A percentile compares a stretch with the other conserved stretches of the same genome.
Conservation (phyloP, 2,113 vertebrate species). For the Oxyura jamaicensis region DNA sequence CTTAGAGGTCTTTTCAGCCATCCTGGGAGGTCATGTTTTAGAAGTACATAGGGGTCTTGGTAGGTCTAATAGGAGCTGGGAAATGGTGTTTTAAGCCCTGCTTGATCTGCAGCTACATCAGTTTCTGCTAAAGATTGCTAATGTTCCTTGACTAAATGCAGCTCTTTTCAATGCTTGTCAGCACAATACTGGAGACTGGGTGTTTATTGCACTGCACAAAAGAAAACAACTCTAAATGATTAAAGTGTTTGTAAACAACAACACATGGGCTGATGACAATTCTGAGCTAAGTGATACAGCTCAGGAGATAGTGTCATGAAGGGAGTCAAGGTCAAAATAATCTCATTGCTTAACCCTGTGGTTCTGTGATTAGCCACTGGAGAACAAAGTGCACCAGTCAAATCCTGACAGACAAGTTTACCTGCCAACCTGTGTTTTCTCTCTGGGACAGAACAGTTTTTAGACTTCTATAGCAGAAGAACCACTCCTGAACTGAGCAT, state of each 20-base stretch:
- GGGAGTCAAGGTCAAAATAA: background rate
- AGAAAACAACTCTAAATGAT: background rate
- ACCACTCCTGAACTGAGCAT: background rate
- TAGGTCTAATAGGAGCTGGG: background rate
- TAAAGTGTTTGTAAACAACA: background rate
- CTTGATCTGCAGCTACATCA: background rate
- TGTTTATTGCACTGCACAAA: background rate
- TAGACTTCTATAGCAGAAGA: background rate
- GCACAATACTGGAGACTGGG: background rate
- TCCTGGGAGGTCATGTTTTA: background rate
- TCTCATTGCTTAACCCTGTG: fast-evolving
- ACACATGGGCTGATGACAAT: background rate
- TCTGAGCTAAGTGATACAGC: background rate
- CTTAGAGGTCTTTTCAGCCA: background rate
- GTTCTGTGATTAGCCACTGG: background rate
- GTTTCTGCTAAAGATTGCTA: background rate
- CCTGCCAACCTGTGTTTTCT: background rate
- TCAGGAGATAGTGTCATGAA: background rate
- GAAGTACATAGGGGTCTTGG: background rate
- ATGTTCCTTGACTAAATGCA: background rate
- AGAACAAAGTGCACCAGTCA: background rate
- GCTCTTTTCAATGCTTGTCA: background rate
- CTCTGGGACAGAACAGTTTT: background rate
- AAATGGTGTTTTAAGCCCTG: background rate
- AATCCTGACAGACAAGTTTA: background rate